Evolutionary conservation across 2,888 invertebrate species (phyloP).

Genomic region (Brachylomia viminalis): DNA sequence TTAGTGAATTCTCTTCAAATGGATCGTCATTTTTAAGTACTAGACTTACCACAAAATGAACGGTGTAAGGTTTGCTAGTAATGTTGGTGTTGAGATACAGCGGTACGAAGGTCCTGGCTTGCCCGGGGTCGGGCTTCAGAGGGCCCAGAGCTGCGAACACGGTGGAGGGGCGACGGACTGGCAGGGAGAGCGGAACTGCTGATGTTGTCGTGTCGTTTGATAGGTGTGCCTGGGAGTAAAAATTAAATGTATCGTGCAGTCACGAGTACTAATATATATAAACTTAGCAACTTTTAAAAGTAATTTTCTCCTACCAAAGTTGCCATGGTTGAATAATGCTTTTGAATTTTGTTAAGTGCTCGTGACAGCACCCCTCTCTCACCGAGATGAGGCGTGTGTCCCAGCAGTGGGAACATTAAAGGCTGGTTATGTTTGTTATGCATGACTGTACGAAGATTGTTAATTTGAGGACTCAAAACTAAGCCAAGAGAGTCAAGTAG

Average conservation of each 20-base stretch:
- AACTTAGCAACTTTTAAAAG: not conserved
- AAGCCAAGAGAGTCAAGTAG: not conserved
- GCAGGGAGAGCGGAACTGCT: slow-evolving; percentile 68
- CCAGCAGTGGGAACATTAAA: too few relatives aligned
- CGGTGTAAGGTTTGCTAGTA: slow-evolving; percentile 76
- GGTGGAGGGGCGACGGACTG: slow-evolving; percentile 64
- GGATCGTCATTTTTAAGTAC: not conserved
- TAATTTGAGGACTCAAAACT: not conserved
- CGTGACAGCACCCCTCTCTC: not conserved
- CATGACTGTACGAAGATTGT: not conserved
- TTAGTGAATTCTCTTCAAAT: too few relatives aligned
- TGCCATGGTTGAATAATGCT: too few relatives aligned
- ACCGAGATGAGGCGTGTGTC: too few relatives aligned
- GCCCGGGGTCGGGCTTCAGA: slow-evolving; percentile 72
- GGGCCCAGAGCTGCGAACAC: slow-evolving; percentile 78
- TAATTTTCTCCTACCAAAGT: not conserved
- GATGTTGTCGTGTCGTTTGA: slow-evolving; percentile 73
- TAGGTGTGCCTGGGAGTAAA: slow-evolving; percentile 75
- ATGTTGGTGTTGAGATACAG: slow-evolving; percentile 78
- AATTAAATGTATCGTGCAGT: too few relatives aligned
- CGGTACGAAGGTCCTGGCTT: slow-evolving; percentile 79
- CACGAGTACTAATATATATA: too few relatives aligned
- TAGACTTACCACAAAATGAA: slow-evolving; percentile 84
- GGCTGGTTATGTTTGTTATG: too few relatives aligned
- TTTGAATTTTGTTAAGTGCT: not conserved